Base-by-base conservation (phyloP, 2,113 vertebrate genomes). In the rat (Rattus norvegicus) region DNA sequence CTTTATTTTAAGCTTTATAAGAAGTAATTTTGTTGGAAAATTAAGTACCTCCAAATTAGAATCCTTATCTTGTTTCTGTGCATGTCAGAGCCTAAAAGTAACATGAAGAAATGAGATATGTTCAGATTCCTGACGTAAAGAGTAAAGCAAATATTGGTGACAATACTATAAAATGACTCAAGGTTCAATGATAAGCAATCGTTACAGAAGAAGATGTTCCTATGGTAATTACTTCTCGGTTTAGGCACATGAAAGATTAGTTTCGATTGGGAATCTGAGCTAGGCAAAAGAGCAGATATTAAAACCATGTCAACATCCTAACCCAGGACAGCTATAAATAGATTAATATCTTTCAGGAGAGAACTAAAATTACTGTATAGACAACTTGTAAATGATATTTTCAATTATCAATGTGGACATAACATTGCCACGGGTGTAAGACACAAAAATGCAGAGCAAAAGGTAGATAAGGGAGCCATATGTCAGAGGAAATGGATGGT, bases 1-100 rank as follows among this genome's bases (percentile, higher is more conserved):
- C 88, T 93, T 93, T 43, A 95, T 80, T 90, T 88, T 72, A 90
- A 59, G 28, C 2, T n/a, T 81, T 20, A 61, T 89, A 47, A 87
- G 43, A 93, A 90, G 17, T 72, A 73, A 76, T 80, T 80, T 80
- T 83, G 9, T 56, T 17, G 4, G 19, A 33, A 67, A 77, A 83
- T 81, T 22, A 67, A 80, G 11, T 52, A 49, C 73, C 6, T 4
- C 86, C 67, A 52, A 6, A 72, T 83, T 49, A 33, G 33, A 24
- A 22, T 72, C 7, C 7, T 54, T 43, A 11, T 33, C 16, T 73
- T 3, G 3, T 13, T 52, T 3, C 30, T 75, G 3, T 26, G 8
- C 49, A 3, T 75, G 1, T 80, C 16, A 81, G 88, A 2, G 8
- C 2, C 30, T 84, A 30, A 77, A 88, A 96, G 8, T 52, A 90